A percentile compares a stretch with the other conserved stretches of the same genome.
Conservation (phyloP, 2,113 vertebrate species). For the Mustelus asterias region DNA sequence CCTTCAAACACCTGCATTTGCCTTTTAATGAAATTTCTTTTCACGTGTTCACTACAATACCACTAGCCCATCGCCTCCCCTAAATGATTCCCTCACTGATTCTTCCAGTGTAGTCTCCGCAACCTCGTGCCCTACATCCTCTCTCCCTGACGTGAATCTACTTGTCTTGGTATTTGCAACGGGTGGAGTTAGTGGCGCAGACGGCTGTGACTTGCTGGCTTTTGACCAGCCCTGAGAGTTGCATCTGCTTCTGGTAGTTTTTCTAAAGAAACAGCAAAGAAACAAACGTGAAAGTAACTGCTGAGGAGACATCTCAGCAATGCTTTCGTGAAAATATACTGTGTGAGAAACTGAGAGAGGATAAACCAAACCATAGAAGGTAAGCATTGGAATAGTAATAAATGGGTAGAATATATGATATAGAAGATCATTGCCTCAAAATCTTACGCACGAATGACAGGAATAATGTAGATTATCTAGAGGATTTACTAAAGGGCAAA, state of each 20-base stretch:
- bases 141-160: neutral
- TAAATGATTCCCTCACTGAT: no score
- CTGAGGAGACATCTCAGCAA: neutral
- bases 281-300: neutral
- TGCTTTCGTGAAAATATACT: neutral
- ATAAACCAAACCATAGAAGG: neutral
- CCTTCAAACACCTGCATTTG: neutral
- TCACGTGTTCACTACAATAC: neutral
- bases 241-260: neutral
- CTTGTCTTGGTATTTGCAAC: neutral
- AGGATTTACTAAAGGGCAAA: neutral
- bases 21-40: neutral
- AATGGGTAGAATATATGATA: neutral
- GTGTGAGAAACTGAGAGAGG: neutral
- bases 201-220: neutral
- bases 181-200: neutral
- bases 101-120: no score
- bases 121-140: neutral
- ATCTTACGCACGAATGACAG: neutral
- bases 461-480: neutral
- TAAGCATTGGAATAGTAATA: neutral
- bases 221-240: neutral
- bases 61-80: no score
- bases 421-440: neutral
- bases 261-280: neutral